Evolutionary conservation across 2,113 vertebrate species (phyloP).

Genomic region (Bettongia penicillata): DNA sequence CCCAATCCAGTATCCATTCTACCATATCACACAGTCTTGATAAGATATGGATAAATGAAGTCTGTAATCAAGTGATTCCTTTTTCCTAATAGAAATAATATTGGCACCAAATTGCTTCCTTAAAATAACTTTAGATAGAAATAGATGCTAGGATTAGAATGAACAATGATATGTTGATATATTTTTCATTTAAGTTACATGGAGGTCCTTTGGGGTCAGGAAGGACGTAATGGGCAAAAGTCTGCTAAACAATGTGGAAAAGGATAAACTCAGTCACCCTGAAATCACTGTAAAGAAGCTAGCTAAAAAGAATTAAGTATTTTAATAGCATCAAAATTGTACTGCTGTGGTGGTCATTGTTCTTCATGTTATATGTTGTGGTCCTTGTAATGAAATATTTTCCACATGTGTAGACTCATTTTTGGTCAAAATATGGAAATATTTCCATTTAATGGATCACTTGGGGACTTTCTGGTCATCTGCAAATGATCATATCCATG

Average conservation of each 20-base stretch:
- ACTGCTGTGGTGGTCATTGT: slow-evolving; percentile 47
- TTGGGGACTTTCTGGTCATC: slow-evolving; percentile 41
- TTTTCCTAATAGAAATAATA: neutral
- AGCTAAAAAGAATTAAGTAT: neutral
- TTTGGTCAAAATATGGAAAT: slow-evolving; percentile 31
- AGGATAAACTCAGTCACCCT: slow-evolving; percentile 45
- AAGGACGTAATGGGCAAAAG: slow-evolving; percentile 72
- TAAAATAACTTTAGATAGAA: slow-evolving; percentile 23
- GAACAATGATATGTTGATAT: slow-evolving; percentile 52
- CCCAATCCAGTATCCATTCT: neutral
- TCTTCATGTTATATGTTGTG: neutral
- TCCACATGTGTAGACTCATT: neutral
- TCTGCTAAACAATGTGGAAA: slow-evolving; percentile 75
- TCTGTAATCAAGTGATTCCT: neutral
- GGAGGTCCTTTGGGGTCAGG: slow-evolving; percentile 11
- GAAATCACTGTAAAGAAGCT: neutral
- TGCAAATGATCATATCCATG: neutral
- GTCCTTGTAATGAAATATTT: slow-evolving; percentile 54
- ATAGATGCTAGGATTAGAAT: slow-evolving; percentile 54
- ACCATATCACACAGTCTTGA: neutral
- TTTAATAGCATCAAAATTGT: slow-evolving; percentile 16
- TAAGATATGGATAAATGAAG: neutral
- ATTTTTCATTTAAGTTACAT: slow-evolving; percentile 52
- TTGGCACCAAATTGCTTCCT: neutral
- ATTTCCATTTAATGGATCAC: slow-evolving; percentile 2